These are phyloP conservation scores for Camponotus pennsylvanicus DNA, from an alignment of 1,140 invertebrate genomes.

Conservation along the genomic window DNA sequence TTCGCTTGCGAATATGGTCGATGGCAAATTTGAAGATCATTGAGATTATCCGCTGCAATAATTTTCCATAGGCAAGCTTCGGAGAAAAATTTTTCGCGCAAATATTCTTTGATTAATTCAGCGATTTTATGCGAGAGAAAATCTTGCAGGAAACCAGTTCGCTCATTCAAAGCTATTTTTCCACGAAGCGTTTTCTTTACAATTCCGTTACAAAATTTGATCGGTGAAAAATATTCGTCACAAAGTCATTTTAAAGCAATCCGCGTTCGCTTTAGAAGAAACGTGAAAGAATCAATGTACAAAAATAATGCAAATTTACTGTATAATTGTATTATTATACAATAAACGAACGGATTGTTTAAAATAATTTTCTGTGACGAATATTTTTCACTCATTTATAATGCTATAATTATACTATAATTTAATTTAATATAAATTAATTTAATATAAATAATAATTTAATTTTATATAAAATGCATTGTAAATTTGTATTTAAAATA, in stretches of 20 bases:
- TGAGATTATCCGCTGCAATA: slow-evolving; percentile 23
- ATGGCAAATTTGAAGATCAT: slow-evolving; percentile 22
- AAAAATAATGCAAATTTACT: not conserved
- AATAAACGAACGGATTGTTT: no score
- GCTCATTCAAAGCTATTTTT: slow-evolving; percentile 3
- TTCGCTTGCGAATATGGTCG: not conserved
- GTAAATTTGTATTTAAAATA: no score
- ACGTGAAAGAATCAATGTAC: not conserved
- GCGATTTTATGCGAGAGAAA: slow-evolving; percentile 12
- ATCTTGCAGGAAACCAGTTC: not conserved
- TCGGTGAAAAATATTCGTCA: not conserved
- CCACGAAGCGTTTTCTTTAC: not conserved
- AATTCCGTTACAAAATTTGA: not conserved
- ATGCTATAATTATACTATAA: no score
- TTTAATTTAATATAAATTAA: no score
- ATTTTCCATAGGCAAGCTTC: slow-evolving; percentile 3
- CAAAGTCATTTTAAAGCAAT: not conserved
- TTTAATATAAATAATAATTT: no score
- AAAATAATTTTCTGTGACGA: no score
- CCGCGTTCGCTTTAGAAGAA: not conserved
- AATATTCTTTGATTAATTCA: slow-evolving; percentile 25
- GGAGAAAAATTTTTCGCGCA: not conserved
- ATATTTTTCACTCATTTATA: no score
- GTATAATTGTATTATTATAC: no score
- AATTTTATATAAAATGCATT: no score